Evolutionary conservation across 2,797 vertebrate genomes (phyloP).

Genomic region (Anabacerthia variegaticeps): DNA sequence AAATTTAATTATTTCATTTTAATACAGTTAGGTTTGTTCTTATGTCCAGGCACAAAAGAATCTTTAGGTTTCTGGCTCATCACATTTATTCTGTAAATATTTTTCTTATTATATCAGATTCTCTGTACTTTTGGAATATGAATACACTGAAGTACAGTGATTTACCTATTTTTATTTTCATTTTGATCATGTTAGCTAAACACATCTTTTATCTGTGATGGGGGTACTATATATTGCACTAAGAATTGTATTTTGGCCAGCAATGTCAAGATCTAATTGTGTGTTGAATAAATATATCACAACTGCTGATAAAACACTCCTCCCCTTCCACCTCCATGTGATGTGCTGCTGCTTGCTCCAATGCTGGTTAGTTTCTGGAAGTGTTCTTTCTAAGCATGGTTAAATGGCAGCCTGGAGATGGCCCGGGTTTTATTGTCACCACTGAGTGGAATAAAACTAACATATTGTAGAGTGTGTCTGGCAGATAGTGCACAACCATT

Average conservation of each 20-base stretch:
- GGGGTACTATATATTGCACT: neutral
- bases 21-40: conserved; percentile 1
- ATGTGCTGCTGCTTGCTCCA: neutral
- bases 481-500: neutral
- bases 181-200: neutral
- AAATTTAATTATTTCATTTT: neutral
- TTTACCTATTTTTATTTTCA: neutral
- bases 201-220: neutral
- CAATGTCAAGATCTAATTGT: neutral
- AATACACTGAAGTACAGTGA: neutral
- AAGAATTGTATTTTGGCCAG: neutral
- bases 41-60: neutral
- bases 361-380: neutral
- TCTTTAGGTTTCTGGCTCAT: neutral
- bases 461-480: neutral
- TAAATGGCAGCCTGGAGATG: neutral
- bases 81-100: neutral
- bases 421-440: neutral
- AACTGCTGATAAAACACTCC: neutral
- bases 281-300: neutral
- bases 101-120: neutral
- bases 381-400: neutral
- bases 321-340: neutral
- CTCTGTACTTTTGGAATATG: neutral
- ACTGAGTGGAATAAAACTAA: neutral